phyloP scores from a whole-genome alignment of 2,113 vertebrate species.

The Oncorhynchus gorbuscha region DNA sequence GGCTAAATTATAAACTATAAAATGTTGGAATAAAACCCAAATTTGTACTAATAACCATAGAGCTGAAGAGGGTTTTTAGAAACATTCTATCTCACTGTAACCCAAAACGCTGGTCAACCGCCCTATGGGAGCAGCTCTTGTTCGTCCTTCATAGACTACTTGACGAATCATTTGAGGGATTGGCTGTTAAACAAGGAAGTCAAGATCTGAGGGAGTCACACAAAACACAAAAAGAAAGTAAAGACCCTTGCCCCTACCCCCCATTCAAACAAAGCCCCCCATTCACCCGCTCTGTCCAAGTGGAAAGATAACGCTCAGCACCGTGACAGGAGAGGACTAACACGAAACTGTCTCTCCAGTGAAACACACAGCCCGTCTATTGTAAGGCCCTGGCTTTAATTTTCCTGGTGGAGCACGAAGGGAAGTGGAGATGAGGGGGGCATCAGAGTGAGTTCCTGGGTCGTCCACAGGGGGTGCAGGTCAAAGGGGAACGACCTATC shows the following conservation, averaged over 20 bases:
- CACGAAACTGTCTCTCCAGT: slow-evolving; percentile 59
- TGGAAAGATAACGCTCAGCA: slow-evolving; percentile 54
- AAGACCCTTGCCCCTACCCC: neutral
- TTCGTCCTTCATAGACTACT: slow-evolving; percentile 4
- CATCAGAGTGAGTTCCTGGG: slow-evolving; percentile 14
- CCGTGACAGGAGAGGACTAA: slow-evolving; percentile 49
- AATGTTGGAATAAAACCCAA: neutral
- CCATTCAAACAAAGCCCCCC: neutral
- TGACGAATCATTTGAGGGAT: slow-evolving; percentile 11
- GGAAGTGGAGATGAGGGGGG: too few relatives aligned
- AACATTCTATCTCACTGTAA: neutral
- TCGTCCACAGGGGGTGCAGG: neutral
- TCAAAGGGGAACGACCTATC: too few relatives aligned
- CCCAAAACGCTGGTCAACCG: neutral
- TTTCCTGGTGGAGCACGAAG: too few relatives aligned
- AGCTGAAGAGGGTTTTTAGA: too few relatives aligned
- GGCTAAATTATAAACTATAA: neutral
- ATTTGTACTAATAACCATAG: neutral
- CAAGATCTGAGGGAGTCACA: neutral
- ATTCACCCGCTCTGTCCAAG: slow-evolving; percentile 52
- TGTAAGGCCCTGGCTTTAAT: neutral
- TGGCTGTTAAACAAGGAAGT: slow-evolving; percentile 21
- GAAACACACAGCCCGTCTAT: slow-evolving; percentile 51
- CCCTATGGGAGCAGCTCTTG: neutral
- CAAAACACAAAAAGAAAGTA: neutral